A percentile compares a stretch with the other conserved stretches of the same genome.
Conservation (phyloP, 1,140 invertebrate genomes). For the Pseudachorutes palmiensis region DNA sequence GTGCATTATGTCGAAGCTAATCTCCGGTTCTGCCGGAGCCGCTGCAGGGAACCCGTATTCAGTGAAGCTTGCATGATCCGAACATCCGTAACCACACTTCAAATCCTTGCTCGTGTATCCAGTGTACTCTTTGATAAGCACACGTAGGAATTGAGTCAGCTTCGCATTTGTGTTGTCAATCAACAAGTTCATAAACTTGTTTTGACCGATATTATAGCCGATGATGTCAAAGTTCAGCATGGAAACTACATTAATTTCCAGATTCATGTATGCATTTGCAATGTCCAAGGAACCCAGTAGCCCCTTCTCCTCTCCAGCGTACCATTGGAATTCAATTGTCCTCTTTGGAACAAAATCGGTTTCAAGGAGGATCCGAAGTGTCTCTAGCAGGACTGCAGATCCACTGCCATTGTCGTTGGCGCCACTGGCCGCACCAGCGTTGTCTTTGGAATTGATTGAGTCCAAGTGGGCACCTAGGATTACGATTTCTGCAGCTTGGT, state of each 20-base stretch:
- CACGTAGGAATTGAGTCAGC: constrained; percentile 16
- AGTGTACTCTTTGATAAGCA: constrained; percentile 16
- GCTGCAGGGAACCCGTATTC: not conserved
- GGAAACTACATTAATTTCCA: not conserved
- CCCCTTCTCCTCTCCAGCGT: constrained; percentile 27
- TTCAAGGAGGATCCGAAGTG: constrained; percentile 15
- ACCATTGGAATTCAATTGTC: constrained; percentile 30
- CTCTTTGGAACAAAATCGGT: constrained; percentile 17
- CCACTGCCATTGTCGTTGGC: constrained; percentile 23
- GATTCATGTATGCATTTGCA: constrained; percentile 4
- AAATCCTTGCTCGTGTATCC: not conserved
- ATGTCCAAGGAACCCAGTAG: constrained; percentile 21
- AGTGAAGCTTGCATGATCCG: constrained; percentile 5
- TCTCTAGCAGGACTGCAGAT: constrained; percentile 8
- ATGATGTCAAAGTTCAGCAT: constrained; percentile 22
- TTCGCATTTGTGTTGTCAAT: not conserved
- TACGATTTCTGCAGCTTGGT: constrained; percentile 2
- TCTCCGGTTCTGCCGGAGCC: not conserved
- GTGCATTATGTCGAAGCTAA: not conserved
- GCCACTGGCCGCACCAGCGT: constrained; percentile 3
- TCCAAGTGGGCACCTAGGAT: constrained; percentile 27
- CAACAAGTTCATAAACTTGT: no score
- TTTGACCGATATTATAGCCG: constrained; percentile 15
- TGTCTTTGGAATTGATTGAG: constrained; percentile 8
- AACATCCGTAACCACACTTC: constrained; percentile 12